Conservation (phyloP, 2,888 invertebrate genomes). For the Drosophila nr. medialis region DNA sequence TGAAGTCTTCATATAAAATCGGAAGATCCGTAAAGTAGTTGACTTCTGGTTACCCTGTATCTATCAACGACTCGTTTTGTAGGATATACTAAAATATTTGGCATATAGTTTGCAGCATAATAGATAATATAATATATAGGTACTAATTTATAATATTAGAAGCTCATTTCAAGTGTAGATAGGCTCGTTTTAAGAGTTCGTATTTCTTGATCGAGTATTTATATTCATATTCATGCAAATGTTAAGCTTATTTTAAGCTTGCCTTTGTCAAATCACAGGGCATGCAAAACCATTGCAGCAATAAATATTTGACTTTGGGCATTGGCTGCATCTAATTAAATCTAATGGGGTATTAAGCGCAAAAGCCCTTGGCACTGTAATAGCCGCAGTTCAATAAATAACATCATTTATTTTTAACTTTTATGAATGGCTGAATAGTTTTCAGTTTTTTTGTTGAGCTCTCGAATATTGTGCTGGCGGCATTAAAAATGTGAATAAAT, state of each 20-base stretch:
- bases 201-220: not conserved
- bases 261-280: not conserved
- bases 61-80: not conserved
- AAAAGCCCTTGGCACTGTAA: not conserved
- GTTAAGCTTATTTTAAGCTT: not conserved
- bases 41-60: not conserved
- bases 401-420: not conserved
- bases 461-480: not conserved
- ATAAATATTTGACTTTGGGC: constrained; percentile 17
- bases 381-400: not conserved
- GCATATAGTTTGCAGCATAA: not conserved
- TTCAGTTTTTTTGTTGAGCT: not conserved
- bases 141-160: not conserved
- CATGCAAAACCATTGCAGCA: not conserved
- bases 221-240: not conserved
- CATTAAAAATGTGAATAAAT: not conserved
- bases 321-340: constrained; percentile 2
- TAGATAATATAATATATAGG: too few relatives aligned
- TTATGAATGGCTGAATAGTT: not conserved
- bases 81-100: not conserved
- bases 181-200: not conserved
- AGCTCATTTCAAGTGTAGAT: not conserved
- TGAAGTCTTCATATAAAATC: not conserved
- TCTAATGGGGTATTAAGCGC: not conserved
- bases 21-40: not conserved